Evolutionary conservation across 2,113 vertebrate species (phyloP).

Genomic region (Hyla sarda): DNA sequence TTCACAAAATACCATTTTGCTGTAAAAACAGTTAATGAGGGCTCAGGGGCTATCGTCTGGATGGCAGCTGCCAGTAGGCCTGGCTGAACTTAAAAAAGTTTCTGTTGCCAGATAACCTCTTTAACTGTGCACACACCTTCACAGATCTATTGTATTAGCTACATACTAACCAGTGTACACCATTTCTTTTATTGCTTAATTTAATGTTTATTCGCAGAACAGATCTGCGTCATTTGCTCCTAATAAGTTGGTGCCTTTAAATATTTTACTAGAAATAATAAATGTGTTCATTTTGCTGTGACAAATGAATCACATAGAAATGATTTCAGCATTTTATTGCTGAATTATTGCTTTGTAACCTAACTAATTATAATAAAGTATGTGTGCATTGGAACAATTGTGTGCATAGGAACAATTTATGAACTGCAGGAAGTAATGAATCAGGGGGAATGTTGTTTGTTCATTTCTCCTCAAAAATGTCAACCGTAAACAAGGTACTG

Average conservation of each 20-base stretch:
- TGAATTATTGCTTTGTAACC: slow-evolving; percentile 39
- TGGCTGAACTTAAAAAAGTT: too few relatives aligned
- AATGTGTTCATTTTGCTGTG: not conserved
- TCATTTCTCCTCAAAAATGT: not conserved
- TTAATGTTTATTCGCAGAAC: not conserved
- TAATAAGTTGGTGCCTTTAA: not conserved
- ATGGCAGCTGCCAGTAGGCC: too few relatives aligned
- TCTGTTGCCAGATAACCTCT: too few relatives aligned
- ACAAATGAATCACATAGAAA: slow-evolving; percentile 39
- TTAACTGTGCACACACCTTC: too few relatives aligned
- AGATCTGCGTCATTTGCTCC: not conserved
- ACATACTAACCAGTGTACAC: not conserved
- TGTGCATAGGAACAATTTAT: not conserved
- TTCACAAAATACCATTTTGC: too few relatives aligned
- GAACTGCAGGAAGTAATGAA: slow-evolving; percentile 18
- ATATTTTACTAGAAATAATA: slow-evolving; percentile 10
- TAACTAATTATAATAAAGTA: slow-evolving; percentile 42
- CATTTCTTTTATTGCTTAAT: not conserved
- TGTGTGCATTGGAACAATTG: not conserved
- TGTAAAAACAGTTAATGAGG: too few relatives aligned
- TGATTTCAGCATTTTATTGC: slow-evolving; percentile 29
- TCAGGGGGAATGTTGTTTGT: slow-evolving; percentile 6
- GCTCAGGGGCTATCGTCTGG: too few relatives aligned
- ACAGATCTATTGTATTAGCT: too few relatives aligned
- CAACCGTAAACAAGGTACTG: not conserved